A percentile compares a stretch with the other conserved stretches of the same genome.
Evolutionary conservation across 2,888 invertebrate species (phyloP).

Genomic region (Blastobasis adustella): DNA sequence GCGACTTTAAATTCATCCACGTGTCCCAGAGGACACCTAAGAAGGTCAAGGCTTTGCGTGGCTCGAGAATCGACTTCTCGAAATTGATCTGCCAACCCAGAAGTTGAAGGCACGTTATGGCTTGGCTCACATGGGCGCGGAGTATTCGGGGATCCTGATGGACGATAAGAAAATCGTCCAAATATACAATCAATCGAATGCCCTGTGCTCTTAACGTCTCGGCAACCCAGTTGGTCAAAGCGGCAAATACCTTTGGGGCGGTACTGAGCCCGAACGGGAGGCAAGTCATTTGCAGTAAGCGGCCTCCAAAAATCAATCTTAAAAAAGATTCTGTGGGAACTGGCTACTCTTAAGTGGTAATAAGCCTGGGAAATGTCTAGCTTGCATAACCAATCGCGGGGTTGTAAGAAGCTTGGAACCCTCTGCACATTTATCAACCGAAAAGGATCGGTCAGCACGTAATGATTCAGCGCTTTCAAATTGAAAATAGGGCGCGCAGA

Average conservation of each 20-base stretch:
- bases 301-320: not conserved
- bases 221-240: conserved; percentile 19
- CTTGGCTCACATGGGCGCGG: not conserved
- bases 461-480: conserved; percentile 13
- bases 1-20: not conserved
- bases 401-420: conserved; percentile 11
- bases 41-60: not conserved
- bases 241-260: conserved; percentile 14
- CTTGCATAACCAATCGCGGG: conserved; percentile 14
- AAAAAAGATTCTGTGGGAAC: conserved; percentile 12
- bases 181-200: conserved; percentile 14
- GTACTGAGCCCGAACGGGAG: conserved; percentile 15
- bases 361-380: conserved; percentile 17
- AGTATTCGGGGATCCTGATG: not conserved
- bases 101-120: not conserved
- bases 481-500: conserved; percentile 17
- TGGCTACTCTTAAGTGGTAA: conserved; percentile 11
- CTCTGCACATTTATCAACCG: conserved; percentile 7
- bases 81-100: conserved; percentile 1
- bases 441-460: conserved; percentile 4
- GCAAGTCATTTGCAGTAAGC: conserved; percentile 14
- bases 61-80: not conserved
- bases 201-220: conserved; percentile 15
- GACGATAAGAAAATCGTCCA: conserved; percentile 14
- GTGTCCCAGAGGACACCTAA: conserved; percentile 1